Evolutionary conservation across 2,888 invertebrate species (phyloP).

Genomic region (Coelopa pilipes): DNA sequence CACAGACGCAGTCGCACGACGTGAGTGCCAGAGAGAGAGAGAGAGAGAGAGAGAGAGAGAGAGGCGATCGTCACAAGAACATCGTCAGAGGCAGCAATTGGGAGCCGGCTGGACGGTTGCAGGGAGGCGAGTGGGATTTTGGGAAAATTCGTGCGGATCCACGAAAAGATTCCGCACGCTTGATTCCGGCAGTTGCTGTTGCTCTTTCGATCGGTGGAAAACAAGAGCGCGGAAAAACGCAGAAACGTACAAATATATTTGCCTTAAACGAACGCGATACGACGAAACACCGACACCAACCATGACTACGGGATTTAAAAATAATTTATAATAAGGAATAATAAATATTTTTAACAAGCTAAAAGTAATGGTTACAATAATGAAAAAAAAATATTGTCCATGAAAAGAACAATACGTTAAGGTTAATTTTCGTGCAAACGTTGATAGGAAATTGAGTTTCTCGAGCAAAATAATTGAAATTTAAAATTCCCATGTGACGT

Average conservation of each 20-base stretch:
- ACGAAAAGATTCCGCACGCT: conserved; percentile 6
- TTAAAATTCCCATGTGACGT: conserved; percentile 18
- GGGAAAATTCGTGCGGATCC: neutral
- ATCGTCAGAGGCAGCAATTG: conserved; percentile 35
- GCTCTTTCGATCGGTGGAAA: conserved; percentile 43
- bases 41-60: too few relatives aligned
- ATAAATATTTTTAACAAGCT: neutral
- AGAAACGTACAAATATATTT: neutral
- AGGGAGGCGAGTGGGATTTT: neutral
- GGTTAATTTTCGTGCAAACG: neutral
- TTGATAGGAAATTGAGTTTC: neutral
- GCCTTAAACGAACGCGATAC: too few relatives aligned
- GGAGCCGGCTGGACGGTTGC: neutral
- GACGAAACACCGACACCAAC: neutral
- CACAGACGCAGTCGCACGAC: neutral
- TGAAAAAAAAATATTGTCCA: neutral
- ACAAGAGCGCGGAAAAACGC: conserved; percentile 15
- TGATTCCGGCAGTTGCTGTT: conserved; percentile 41
- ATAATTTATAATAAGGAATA: conserved; percentile 1
- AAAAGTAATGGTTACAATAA: neutral
- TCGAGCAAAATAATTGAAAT: neutral
- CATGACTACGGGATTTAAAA: conserved; percentile 9
- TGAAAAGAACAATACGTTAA: neutral
- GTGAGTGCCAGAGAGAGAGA: conserved; percentile 26
- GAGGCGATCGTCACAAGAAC: conserved; percentile 38